Evolutionary conservation across 92 coral and sea anemone genomes (phyloP).

Genomic region (Zoanthus gigantus): DNA sequence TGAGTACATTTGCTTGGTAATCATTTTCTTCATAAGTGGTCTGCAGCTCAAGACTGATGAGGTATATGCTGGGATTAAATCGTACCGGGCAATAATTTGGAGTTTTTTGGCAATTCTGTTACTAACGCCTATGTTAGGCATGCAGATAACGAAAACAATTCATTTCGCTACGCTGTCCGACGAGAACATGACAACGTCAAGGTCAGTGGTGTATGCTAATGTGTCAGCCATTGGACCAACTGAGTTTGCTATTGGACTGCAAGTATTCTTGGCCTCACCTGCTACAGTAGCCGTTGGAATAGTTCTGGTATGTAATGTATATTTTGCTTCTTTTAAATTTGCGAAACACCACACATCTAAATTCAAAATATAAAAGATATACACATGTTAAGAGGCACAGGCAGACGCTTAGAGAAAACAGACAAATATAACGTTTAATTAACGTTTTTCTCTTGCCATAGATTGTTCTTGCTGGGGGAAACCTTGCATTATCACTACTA

Average conservation of each 20-base stretch:
- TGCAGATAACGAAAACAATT: conserved; percentile 87
- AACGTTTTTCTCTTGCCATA: not conserved
- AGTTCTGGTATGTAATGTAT: conserved; percentile 75
- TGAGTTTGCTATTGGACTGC: conserved; percentile 91
- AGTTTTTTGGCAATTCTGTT: conserved; percentile 78
- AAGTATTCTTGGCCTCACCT: conserved; percentile 86
- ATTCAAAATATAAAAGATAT: not conserved
- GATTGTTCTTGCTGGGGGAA: conserved; percentile 86
- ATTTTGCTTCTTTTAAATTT: not conserved
- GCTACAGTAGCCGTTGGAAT: conserved; percentile 86
- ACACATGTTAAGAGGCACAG: no score
- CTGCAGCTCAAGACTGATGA: conserved; percentile 83
- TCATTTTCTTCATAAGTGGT: conserved; percentile 73
- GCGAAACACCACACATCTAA: not conserved
- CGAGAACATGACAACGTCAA: conserved; percentile 71
- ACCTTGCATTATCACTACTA: conserved; percentile 78
- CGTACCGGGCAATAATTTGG: conserved; percentile 83
- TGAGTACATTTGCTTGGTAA: conserved; percentile 56
- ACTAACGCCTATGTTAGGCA: conserved; percentile 78
- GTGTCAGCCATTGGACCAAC: conserved; percentile 96
- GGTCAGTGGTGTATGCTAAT: conserved; percentile 86
- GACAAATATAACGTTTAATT: no score
- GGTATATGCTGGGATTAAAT: conserved; percentile 62
- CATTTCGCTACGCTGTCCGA: conserved; percentile 85
- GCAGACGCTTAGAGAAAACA: not conserved